Base-by-base conservation (phyloP, 2,888 invertebrate genomes). In the Cheilosia vulpina region DNA sequence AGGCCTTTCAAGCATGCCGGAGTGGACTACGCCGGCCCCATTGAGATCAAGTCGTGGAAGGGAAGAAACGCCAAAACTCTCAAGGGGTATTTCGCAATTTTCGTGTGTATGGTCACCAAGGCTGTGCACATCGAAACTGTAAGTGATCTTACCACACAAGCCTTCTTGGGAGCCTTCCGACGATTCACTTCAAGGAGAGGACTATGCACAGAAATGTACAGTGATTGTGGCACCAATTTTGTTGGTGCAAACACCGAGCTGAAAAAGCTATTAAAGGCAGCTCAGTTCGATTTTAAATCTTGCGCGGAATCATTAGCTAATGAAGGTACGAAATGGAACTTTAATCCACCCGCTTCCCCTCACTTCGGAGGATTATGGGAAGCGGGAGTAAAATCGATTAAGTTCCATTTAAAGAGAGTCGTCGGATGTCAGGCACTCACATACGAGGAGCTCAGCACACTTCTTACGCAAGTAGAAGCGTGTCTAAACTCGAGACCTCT, bases 221-320 rank as follows among this genome's bases (percentile, higher is more conserved):
- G 88, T 58, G 90, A 90, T 52, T 21, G 31, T 88, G 90, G 89
- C 5, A 89, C 89, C 0, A 90, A 88, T 38, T 90, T 90, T 53
- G 66, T 88, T 4, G 90, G 90, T 11, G 90, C 90, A 0, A 65
- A 87, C 4, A 71, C 43, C 4, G 53, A 65, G 11, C 19, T 81
- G 31, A 4, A 27, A 3, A 19, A 65, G 3, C 15, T 66, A 15
- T 13, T 77, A n/a, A 11, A 17, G 7, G 50, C 43, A 34, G 34
- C 34, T 11, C 43, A 15, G n/a, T 34, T 34, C 31, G 43, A 45
- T 21, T 55, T 17, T 17, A 60, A 31, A 15, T 58, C 65, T 19
- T 13, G 45, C 4, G 52, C 38, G 13, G 43, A 55, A 9, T 17
- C 7, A 31, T 41, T 77, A 7, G 21, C 38, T 0, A 50, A 19